Evolutionary conservation across 1,140 invertebrate genomes (phyloP), one percentile per base, ranked within the genome.

Genomic region (Orussus abietinus): DNA sequence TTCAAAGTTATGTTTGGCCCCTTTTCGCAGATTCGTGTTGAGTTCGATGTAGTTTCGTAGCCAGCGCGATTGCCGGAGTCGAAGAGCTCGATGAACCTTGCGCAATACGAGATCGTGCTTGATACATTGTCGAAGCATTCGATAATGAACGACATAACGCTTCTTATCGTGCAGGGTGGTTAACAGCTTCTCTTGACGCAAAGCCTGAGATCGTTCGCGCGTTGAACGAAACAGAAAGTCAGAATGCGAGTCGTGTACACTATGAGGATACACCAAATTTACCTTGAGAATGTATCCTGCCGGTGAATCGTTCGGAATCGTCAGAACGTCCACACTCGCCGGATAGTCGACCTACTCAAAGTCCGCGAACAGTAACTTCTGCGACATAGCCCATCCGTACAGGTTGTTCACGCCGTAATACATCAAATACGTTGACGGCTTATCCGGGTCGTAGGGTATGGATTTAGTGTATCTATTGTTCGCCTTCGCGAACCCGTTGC

Each of bases 321-420:
- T n/a, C n/a, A n/a, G n/a, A n/a, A n/a, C n/a, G n/a, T n/a, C n/a
- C n/a, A n/a, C n/a, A n/a, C n/a, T 5, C 25, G 33, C 10, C 20
- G 25, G 14, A 21, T 10, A 9, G 20, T 3, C 5, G 1, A 50
- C 14, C 54, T 52, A 55, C 33, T 45, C 13, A 28, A 59, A 59
- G n/a, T 36, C 43, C 5, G 31, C 38, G 12, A 18, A 36, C 5
- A 54, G 47, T 1, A 55, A 34, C n/a, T 10, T 29, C 40, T 58
- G 28, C 0, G 28, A 25, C 38, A 62, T 49, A 4, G 47, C 42
- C 40, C 42, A 53, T 7, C 51, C 54, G 30, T 59, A 62, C 5
- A 57, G 39, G 42, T 62, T 57, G 33, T 59, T 62, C 5, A 42
- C 41, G 37, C 54, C 57, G 15, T 20, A 51, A 26, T 62, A 56